Evolutionary conservation across 1,140 invertebrate genomes (phyloP), one percentile per base, ranked within the genome.

Genomic region (Maconellicoccus hirsutus): DNA sequence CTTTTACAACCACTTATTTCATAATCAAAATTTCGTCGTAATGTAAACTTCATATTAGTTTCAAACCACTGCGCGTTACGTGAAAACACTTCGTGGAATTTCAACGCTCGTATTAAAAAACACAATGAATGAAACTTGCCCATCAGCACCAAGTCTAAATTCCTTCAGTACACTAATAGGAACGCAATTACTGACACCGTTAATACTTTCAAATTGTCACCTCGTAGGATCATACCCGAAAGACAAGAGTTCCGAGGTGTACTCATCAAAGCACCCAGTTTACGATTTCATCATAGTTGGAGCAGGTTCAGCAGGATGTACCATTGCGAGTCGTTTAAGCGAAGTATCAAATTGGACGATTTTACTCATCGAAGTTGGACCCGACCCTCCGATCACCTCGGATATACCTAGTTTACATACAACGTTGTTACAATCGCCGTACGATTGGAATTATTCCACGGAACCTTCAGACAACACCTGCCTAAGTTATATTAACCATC

Each of bases 291-390:
- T 74, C 10, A 61, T 74, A 6, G 81, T 86, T 42, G 85, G 84
- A 4, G 82, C 79, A n/a, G 84, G 84, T 61, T 82, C 80, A 1
- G 80, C 84, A 4, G 85, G 86, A 4, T 79, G 81, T 33, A 82
- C 84, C 6, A 71, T 87, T 26, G 85, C 84, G 0, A 82, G 79
- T 33, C 77, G 85, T 33, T 77, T 87, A 6, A 80, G 84, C 1
- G 81, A 82, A 74, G 74, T 78, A 21, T 72, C 74, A 8, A 71
- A 80, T 59, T 78, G 78, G 75, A 81, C 76, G 23, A 79, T 85
- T 7, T 75, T 85, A 23, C 72, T 85, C n/a, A 8, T 85, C 16
- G 84, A 85, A 77, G 84, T 82, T 4, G 89, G 88, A 0, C 83
- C 83, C 0, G 84, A 86, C 16, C 88, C 89, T 74, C 85, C 85